Base-by-base conservation (phyloP, 2,797 vertebrate species). In the Melanotaenia maccullochi region DNA sequence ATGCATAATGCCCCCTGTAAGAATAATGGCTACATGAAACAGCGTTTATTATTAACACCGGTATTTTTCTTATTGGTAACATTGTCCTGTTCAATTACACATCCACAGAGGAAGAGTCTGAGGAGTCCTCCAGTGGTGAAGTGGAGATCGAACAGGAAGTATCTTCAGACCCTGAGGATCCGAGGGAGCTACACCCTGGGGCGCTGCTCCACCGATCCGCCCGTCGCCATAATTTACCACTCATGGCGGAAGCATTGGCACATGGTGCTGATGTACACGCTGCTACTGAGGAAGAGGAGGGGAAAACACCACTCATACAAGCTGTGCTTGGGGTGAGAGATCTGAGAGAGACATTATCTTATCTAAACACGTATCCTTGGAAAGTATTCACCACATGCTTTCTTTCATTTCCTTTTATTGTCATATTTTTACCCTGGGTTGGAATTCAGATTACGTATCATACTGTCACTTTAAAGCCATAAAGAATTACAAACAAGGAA, bases 201-300 rank as follows among this genome's bases (percentile, higher is more conserved):
- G 87, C 95, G 0, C 82, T 98, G 35, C 93, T 97, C 6, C 92
- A 96, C 71, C 93, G 95, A 9, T 96, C 97, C 0, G 95, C 97
- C 0, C 95, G 89, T 6, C 89, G 96, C 12, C 93, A 96, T 35
- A 97, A 96, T 81, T 83, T 99, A 64, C 95, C 97, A 0, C 94
- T 97, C 12, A 96, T 99, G 96, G 97, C 97, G 0, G 96, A 96
- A 59, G 97, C 97, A 0, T 70, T 99, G 64, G 97, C 98, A 0
- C 96, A 98, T 0, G 96, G 97, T 0, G 98, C 97, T 0, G 96
- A 98, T 18, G 93, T 97, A 66, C 98, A 98, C 77, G 94, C 94
- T 72, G 89, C 94, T 0, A 95, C 94, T 0, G 92, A 96, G 0
- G 97, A 97, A 68, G 95, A 97, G 0, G 96, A 98, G 75, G 95